Evolutionary conservation across 2,797 vertebrate species (phyloP).

Genomic region (Crocidura indochinensis): DNA sequence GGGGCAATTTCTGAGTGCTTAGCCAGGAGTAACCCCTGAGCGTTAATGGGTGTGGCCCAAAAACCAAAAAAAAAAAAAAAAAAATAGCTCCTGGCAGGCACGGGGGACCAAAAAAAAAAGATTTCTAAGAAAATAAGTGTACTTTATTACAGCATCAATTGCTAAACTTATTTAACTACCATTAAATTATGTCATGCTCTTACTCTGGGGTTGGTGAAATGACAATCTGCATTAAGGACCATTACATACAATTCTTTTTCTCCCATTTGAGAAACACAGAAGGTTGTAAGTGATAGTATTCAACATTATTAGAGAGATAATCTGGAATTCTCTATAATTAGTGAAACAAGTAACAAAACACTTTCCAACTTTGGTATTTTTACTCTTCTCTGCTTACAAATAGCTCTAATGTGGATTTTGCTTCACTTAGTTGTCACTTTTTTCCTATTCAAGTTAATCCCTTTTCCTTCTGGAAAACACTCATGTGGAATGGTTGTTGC

Average conservation of each 20-base stretch:
- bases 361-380: conserved; percentile 53
- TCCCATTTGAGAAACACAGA: conserved; percentile 1
- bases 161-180: background rate
- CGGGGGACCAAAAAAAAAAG: too few relatives aligned
- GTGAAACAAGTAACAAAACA: conserved; percentile 44
- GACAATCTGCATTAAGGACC: conserved; percentile 3
- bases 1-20: too few relatives aligned
- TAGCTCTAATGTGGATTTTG: conserved; percentile 62
- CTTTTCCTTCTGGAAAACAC: background rate
- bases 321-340: conserved; percentile 31
- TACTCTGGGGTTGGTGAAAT: background rate
- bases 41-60: too few relatives aligned
- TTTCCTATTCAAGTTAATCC: conserved; percentile 17
- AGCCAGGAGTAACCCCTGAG: too few relatives aligned
- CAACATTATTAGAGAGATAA: conserved; percentile 15
- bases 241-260: background rate
- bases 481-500: conserved; percentile 38
- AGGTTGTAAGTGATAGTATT: background rate
- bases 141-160: background rate
- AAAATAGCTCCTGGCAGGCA: too few relatives aligned
- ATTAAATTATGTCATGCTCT: background rate
- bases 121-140: conserved; percentile 19
- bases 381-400: conserved; percentile 30
- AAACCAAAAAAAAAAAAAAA: too few relatives aligned
- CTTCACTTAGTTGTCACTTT: conserved; percentile 14